Evolutionary conservation across 2,888 invertebrate species (phyloP).

Genomic region (Noctua comes): DNA sequence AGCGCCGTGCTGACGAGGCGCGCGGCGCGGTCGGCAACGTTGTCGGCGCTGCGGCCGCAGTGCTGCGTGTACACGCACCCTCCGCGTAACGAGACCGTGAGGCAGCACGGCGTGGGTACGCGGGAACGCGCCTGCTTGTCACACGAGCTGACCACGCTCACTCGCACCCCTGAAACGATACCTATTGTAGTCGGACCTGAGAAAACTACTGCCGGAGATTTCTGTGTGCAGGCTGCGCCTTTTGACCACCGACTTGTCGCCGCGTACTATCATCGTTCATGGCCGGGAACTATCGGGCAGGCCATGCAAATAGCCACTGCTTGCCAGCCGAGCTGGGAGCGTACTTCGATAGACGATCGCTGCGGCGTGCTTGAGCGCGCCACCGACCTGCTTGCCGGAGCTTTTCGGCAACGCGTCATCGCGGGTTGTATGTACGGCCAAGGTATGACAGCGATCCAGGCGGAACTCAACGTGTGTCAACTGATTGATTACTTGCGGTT

Average conservation of each 20-base stretch:
- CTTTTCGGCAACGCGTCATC: slow-evolving; percentile 95
- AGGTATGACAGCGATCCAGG: slow-evolving; percentile 96
- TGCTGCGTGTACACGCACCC: slow-evolving; percentile 40
- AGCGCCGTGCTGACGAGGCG: slow-evolving; percentile 9
- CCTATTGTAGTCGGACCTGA: slow-evolving; percentile 50
- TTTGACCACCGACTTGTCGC: slow-evolving; percentile 96
- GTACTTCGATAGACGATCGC: slow-evolving; percentile 93
- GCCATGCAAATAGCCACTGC: slow-evolving; percentile 73
- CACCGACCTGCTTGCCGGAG: slow-evolving; percentile 95
- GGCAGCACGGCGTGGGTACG: slow-evolving; percentile 48
- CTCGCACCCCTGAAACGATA: slow-evolving; percentile 38
- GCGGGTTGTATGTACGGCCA: slow-evolving; percentile 98
- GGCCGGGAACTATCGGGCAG: slow-evolving; percentile 34
- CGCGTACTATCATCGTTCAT: slow-evolving; percentile 92
- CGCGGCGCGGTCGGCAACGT: not conserved
- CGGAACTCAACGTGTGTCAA: slow-evolving; percentile 98
- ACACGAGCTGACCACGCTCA: slow-evolving; percentile 46
- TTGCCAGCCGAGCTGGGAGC: slow-evolving; percentile 96
- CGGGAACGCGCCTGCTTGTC: slow-evolving; percentile 43
- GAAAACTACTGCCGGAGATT: slow-evolving; percentile 37
- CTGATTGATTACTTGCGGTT: slow-evolving; percentile 96
- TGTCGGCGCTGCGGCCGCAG: slow-evolving; percentile 53
- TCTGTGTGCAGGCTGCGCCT: slow-evolving; percentile 93
- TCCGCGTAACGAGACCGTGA: slow-evolving; percentile 50
- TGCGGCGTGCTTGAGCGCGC: slow-evolving; percentile 95